phyloP scores from a whole-genome alignment of 2,113 vertebrate genomes.

The Atractosteus spatula region DNA sequence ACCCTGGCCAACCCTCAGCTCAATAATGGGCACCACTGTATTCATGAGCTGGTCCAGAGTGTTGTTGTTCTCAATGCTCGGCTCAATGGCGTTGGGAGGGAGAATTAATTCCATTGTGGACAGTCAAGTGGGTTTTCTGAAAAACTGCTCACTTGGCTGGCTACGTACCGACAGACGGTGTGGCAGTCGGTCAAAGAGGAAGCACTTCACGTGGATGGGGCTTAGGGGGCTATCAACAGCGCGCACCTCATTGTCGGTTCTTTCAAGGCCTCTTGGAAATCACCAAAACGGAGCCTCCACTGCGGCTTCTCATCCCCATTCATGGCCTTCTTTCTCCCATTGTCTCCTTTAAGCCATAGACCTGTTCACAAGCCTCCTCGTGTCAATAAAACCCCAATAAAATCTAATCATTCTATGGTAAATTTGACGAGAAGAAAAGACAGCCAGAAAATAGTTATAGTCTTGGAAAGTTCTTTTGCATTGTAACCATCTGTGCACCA shows the following conservation, averaged over 20 bases:
- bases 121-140: conserved; percentile 56
- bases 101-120: conserved; percentile 65
- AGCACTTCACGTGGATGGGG: conserved; percentile 49
- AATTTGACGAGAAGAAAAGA: conserved; percentile 82
- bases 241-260: conserved; percentile 46
- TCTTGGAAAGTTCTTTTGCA: conserved; percentile 70
- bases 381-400: conserved; percentile 76
- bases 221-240: conserved; percentile 34
- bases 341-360: conserved; percentile 61
- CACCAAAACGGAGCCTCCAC: conserved; percentile 46
- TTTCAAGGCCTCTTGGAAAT: conserved; percentile 45
- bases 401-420: conserved; percentile 79
- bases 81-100: conserved; percentile 54
- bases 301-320: conserved; percentile 60
- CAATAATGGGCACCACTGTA: conserved; percentile 75
- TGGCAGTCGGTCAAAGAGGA: conserved; percentile 60
- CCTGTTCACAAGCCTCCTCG: conserved; percentile 58
- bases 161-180: conserved; percentile 72
- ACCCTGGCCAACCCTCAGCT: conserved; percentile 48
- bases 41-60: conserved; percentile 70
- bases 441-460: conserved; percentile 67
- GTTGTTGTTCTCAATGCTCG: conserved; percentile 56
- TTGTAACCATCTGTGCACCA: conserved; percentile 88
- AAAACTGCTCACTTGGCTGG: conserved; percentile 74
- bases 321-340: conserved; percentile 49